Conservation (phyloP, 1,140 invertebrate genomes). For the Drepana arcuata region DNA sequence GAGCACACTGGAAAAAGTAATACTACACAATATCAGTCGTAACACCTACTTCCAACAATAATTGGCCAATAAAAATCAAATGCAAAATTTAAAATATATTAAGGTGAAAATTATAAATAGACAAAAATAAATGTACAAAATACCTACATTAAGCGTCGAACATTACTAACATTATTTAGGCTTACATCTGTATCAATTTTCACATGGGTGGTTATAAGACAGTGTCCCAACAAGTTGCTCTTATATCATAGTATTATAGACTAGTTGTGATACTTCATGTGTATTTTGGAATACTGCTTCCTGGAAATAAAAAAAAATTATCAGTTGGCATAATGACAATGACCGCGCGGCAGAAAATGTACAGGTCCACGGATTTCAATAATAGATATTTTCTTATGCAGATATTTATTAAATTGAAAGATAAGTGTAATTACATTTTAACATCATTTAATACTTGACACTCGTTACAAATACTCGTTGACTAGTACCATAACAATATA, state of each 20-base stretch:
- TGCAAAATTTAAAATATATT: slow-evolving; percentile 12
- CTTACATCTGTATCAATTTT: slow-evolving; percentile 49
- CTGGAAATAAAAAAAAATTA: slow-evolving; percentile 59
- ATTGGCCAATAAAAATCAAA: slow-evolving; percentile 8
- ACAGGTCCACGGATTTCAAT: slow-evolving; percentile 24
- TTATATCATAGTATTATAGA: slow-evolving; percentile 52
- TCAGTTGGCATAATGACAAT: too few relatives aligned
- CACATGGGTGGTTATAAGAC: slow-evolving; percentile 45
- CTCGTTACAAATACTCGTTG: slow-evolving; percentile 60
- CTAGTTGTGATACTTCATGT: slow-evolving; percentile 63
- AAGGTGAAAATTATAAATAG: slow-evolving; percentile 7
- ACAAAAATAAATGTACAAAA: slow-evolving; percentile 25
- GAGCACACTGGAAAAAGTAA: too few relatives aligned
- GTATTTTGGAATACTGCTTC: slow-evolving; percentile 69
- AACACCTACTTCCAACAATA: too few relatives aligned
- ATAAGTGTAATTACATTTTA: slow-evolving; percentile 58
- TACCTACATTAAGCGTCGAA: slow-evolving; percentile 22
- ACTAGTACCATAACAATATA: slow-evolving; percentile 54
- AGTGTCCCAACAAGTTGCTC: slow-evolving; percentile 51
- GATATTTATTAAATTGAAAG: slow-evolving; percentile 64
- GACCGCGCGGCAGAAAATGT: too few relatives aligned
- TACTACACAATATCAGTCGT: too few relatives aligned
- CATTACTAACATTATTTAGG: slow-evolving; percentile 46
- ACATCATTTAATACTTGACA: slow-evolving; percentile 47
- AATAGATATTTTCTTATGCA: slow-evolving; percentile 50